These are phyloP conservation scores for Himalopsyche tibetana DNA, from an alignment of 2,888 invertebrate species.

Conservation along the genomic window DNA sequence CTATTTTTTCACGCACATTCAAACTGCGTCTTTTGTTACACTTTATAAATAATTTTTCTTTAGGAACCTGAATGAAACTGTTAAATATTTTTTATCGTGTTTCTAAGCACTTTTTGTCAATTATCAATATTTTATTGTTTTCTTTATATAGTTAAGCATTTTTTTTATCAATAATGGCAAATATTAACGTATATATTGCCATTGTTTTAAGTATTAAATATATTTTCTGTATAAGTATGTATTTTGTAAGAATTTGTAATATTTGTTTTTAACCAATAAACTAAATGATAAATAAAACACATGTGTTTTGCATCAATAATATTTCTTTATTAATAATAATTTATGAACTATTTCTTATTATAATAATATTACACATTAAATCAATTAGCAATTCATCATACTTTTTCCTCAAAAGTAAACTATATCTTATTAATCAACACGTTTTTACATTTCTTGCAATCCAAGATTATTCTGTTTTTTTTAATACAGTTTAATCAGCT, in stretches of 20 bases:
- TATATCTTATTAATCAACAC: constrained; percentile 48
- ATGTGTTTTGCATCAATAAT: constrained; percentile 60
- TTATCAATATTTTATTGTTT: neutral
- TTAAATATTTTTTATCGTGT: neutral
- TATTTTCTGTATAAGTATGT: neutral
- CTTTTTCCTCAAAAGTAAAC: constrained; percentile 22
- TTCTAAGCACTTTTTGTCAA: neutral
- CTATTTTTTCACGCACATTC: constrained; percentile 47
- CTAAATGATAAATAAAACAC: constrained; percentile 44
- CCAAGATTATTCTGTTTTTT: constrained; percentile 47
- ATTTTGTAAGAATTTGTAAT: constrained; percentile 20
- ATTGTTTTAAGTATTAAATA: neutral
- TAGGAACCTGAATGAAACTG: constrained; percentile 55
- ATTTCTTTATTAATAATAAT: constrained; percentile 66
- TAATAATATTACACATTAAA: constrained; percentile 64
- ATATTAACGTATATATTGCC: neutral
- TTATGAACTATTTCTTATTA: constrained; percentile 65
- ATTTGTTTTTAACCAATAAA: constrained; percentile 17
- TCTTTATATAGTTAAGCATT: neutral
- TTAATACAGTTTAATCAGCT: neutral
- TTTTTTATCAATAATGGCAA: neutral
- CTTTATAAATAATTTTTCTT: constrained; percentile 49
- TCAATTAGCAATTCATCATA: constrained; percentile 55
- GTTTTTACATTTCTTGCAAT: constrained; percentile 54
- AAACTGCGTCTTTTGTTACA: constrained; percentile 48